Base-by-base conservation (phyloP, 2,888 invertebrate species). In the Cephus pygmeus region DNA sequence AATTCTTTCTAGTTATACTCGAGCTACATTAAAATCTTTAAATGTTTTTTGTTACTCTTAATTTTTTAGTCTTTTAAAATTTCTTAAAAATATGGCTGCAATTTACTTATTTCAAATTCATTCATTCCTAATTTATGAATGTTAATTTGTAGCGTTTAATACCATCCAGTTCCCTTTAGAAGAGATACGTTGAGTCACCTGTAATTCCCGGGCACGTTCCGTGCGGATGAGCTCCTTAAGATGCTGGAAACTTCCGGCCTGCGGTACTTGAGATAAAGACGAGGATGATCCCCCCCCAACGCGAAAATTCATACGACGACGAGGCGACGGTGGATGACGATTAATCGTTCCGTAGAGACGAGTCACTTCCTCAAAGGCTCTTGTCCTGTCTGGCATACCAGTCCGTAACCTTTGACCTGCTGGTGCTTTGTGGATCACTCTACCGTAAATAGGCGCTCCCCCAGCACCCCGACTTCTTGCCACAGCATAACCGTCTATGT, bases 151-250 rank as follows among this genome's bases (percentile, higher is more conserved):
- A 36, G 36, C 36, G 36, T 36, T 36, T 36, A 36, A 4, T 4
- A 15, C 36, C 36, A 36, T 36, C 36, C 36, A 36, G 4, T 36
- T 15, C 15, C 36, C 36, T 36, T 56, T 9, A 56, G 56, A 56
- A 56, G 56, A 56, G 23, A 56, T 56, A 56, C 23, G 56, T 56
- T 23, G 31, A 77, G 83, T 40, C 79, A 91, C 91, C 89, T 90
- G 88, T 80, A 96, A 92, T 87, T 97, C 96, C 73, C 95, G 94
- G 1, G 96, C 95, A 74, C 96, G 93, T 88, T 97, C 97, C 40
- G 95, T 95, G 76, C 95, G 93, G 85, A 97, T 95, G 83, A 97
- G 89, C 87, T 97, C 96, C 93, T 96, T 97, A 76, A 97, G 92
- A 83, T 96, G 95, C 85, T 97, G 95, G 89, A 97, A 97, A 79